Evolutionary conservation across 2,888 invertebrate genomes (phyloP).

Genomic region (Oegoconia quadripuncta): DNA sequence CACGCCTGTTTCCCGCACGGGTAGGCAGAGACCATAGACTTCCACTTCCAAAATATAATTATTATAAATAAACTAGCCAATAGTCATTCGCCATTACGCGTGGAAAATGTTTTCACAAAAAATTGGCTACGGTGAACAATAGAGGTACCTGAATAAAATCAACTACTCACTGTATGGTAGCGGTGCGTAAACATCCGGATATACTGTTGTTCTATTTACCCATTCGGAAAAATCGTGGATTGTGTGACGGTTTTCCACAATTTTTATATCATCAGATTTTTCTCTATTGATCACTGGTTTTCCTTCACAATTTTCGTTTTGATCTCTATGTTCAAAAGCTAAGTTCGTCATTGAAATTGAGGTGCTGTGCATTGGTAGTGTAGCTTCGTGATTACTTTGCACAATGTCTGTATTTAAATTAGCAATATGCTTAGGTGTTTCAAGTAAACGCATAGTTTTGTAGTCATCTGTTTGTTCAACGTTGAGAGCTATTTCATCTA

Average conservation of each 20-base stretch:
- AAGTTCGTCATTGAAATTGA: constrained; percentile 33
- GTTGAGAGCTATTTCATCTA: constrained; percentile 22
- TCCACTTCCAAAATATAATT: too few relatives aligned
- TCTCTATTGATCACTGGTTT: constrained; percentile 21
- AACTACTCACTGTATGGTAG: constrained; percentile 87
- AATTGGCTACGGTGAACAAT: constrained; percentile 8
- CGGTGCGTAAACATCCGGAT: constrained; percentile 87
- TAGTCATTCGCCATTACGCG: too few relatives aligned
- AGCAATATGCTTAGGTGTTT: constrained; percentile 20
- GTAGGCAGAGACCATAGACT: too few relatives aligned
- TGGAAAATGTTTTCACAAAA: not conserved
- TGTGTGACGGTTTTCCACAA: constrained; percentile 55
- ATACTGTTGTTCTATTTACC: constrained; percentile 73
- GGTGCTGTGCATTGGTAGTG: constrained; percentile 12
- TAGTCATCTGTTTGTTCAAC: constrained; percentile 60
- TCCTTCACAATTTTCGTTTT: constrained; percentile 22
- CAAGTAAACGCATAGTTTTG: constrained; percentile 50
- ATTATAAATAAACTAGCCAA: too few relatives aligned
- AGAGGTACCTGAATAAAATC: too few relatives aligned
- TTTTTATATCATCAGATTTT: constrained; percentile 33
- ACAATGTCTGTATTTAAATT: not conserved
- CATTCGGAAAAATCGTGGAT: constrained; percentile 60
- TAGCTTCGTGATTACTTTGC: constrained; percentile 13
- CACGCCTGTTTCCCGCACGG: too few relatives aligned
- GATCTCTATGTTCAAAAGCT: constrained; percentile 18